Evolutionary conservation across 2,113 vertebrate genomes (phyloP).

Genomic region (Stegastes partitus): DNA sequence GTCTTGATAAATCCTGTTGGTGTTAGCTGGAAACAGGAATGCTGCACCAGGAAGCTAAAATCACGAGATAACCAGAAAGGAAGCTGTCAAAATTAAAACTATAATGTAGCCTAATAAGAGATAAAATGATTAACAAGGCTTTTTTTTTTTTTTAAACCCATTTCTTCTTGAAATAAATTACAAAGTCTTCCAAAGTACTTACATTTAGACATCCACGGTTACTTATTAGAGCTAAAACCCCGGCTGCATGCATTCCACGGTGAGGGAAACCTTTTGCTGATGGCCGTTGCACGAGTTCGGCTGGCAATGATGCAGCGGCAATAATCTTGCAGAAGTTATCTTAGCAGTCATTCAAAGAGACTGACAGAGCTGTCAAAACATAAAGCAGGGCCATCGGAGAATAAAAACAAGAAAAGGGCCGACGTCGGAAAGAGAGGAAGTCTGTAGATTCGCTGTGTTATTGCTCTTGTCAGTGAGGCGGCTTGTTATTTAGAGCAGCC

Average conservation of each 20-base stretch:
- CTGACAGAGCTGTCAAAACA: conserved; percentile 61
- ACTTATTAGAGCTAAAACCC: neutral
- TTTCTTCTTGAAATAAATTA: conserved; percentile 10
- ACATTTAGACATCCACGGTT: conserved; percentile 11
- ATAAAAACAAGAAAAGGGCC: conserved; percentile 52
- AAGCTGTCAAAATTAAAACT: conserved; percentile 19
- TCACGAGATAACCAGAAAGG: too few relatives aligned
- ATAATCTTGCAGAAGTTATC: conserved; percentile 47
- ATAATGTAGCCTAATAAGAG: too few relatives aligned
- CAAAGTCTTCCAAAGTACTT: neutral
- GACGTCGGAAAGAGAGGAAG: conserved; percentile 6
- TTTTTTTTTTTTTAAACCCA: conserved; percentile 29
- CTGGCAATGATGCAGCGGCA: conserved; percentile 35
- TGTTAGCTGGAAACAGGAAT: too few relatives aligned
- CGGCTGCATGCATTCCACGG: neutral
- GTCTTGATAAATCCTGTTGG: conserved; percentile 6
- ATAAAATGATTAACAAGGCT: conserved; percentile 11
- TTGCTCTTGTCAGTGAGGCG: conserved; percentile 30
- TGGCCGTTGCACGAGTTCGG: conserved; percentile 31
- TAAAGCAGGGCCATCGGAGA: conserved; percentile 35
- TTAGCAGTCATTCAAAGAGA: conserved; percentile 39
- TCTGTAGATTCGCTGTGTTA: conserved; percentile 12
- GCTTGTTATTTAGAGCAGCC: conserved; percentile 41
- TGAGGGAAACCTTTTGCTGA: neutral
- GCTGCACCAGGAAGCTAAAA: too few relatives aligned